Evolutionary conservation across 2,113 vertebrate species (phyloP).

Genomic region (Hydrolagus affinis): DNA sequence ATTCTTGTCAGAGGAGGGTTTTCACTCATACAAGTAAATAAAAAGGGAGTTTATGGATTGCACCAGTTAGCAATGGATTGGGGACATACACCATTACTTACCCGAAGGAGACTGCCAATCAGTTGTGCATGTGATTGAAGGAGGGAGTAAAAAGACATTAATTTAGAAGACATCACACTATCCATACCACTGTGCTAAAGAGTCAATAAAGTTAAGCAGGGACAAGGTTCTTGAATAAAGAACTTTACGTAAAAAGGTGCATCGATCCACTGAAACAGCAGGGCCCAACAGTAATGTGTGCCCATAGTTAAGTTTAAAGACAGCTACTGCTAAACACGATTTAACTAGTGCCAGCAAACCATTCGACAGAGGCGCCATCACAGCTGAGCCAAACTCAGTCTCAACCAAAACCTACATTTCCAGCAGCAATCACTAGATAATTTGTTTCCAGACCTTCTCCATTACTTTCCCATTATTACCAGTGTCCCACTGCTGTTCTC

Average conservation of each 20-base stretch:
- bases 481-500: no score
- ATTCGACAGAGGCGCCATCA: not conserved
- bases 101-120: conserved; percentile 69
- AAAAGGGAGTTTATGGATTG: conserved; percentile 9
- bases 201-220: not conserved
- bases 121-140: conserved; percentile 72
- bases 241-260: not conserved
- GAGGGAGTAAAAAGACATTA: conserved; percentile 50
- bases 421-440: not conserved
- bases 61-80: conserved; percentile 27
- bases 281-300: no score
- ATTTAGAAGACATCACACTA: conserved; percentile 33
- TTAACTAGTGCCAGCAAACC: no score
- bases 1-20: not conserved
- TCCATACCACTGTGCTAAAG: conserved; percentile 23
- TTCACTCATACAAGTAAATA: conserved; percentile 27
- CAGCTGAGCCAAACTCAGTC: not conserved
- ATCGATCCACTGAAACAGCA: not conserved
- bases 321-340: no score
- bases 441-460: no score
- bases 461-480: no score
- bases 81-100: conserved; percentile 52
- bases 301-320: no score
- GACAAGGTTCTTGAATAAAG: not conserved
- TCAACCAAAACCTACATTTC: not conserved